Conservation (phyloP, 1,140 invertebrate genomes). For the Dreissena rostriformis region DNA sequence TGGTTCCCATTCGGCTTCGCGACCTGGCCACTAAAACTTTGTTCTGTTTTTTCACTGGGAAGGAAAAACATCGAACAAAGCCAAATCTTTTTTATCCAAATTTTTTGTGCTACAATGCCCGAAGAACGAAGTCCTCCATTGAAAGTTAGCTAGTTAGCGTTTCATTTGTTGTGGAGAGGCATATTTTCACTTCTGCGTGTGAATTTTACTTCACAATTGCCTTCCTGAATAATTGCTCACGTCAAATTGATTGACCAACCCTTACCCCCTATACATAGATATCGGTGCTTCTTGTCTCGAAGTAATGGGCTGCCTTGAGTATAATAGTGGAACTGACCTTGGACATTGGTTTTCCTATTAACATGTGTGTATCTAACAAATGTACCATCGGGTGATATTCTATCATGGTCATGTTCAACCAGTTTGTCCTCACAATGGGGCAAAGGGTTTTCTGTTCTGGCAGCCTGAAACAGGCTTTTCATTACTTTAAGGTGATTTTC, state of each 20-base stretch:
- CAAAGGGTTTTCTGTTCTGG: no score
- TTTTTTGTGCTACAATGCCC: constrained; percentile 2
- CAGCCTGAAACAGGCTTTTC: no score
- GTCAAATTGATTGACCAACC: not conserved
- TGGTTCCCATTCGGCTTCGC: constrained; percentile 37
- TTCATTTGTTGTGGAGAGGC: constrained; percentile 62
- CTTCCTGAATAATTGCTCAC: not conserved
- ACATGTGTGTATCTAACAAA: no score
- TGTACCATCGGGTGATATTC: no score
- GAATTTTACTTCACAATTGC: not conserved
- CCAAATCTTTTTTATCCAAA: constrained; percentile 22
- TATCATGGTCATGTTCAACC: no score
- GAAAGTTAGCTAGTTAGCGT: constrained; percentile 40
- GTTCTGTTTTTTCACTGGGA: constrained; percentile 60
- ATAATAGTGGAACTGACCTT: no score
- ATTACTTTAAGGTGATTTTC: no score
- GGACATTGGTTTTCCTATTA: no score
- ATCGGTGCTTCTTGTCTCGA: not conserved
- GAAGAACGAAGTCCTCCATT: constrained; percentile 53
- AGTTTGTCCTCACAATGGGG: no score
- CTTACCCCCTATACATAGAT: not conserved
- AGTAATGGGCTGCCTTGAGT: no score
- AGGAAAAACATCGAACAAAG: constrained; percentile 59
- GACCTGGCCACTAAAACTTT: constrained; percentile 57
- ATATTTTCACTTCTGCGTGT: constrained; percentile 11